A percentile compares a stretch with the other conserved stretches of the same genome.
Evolutionary conservation across 2,888 invertebrate species (phyloP).

Genomic region (Acanthosoma haemorrhoidale): DNA sequence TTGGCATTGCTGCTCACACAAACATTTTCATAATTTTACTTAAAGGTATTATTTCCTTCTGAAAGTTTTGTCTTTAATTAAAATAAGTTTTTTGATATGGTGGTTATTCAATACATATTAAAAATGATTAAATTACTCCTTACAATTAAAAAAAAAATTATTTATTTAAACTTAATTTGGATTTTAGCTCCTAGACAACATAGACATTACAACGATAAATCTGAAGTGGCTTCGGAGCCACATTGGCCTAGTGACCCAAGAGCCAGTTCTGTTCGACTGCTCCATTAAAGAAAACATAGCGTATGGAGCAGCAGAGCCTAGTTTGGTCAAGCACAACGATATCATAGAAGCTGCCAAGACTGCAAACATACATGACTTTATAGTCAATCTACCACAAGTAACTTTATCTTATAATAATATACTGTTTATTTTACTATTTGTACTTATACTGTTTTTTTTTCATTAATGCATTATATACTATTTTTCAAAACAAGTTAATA

Average conservation of each 20-base stretch:
- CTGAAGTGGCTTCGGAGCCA: constrained; percentile 64
- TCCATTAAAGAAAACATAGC: constrained; percentile 57
- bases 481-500: too few relatives aligned
- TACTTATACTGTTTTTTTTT: background rate
- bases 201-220: constrained; percentile 53
- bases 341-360: constrained; percentile 49
- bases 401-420: too few relatives aligned
- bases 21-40: too few relatives aligned
- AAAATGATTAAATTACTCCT: too few relatives aligned
- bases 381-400: constrained; percentile 49
- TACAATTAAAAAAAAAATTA: too few relatives aligned
- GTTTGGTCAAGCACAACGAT: constrained; percentile 27
- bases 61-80: too few relatives aligned
- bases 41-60: too few relatives aligned
- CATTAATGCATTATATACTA: too few relatives aligned
- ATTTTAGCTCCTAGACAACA: constrained; percentile 41
- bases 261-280: constrained; percentile 56
- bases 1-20: too few relatives aligned
- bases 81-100: too few relatives aligned
- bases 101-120: too few relatives aligned
- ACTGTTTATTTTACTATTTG: background rate
- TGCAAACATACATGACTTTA: constrained; percentile 54
- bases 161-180: too few relatives aligned
- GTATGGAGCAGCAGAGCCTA: constrained; percentile 49
- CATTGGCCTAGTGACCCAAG: constrained; percentile 70